A percentile compares a stretch with the other conserved stretches of the same genome.
These are phyloP conservation scores for Hydroisotoma schaefferi DNA, from an alignment of 2,888 invertebrate genomes.

Conservation along the genomic window DNA sequence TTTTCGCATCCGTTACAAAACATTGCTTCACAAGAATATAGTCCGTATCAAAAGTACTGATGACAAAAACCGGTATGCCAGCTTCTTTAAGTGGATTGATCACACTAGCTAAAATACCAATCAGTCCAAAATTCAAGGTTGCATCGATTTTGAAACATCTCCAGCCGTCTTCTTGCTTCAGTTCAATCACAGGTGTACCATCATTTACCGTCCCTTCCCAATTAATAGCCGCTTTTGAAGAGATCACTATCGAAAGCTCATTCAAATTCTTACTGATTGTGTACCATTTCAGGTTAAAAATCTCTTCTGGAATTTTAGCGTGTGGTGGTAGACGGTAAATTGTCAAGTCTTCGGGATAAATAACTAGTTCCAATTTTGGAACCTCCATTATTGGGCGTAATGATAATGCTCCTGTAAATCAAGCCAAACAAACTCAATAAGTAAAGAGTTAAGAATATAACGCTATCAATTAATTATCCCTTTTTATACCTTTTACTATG, in stretches of 20 bases:
- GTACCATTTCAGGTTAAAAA: slow-evolving; percentile 4
- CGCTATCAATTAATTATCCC: too few relatives aligned
- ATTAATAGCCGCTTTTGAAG: too few relatives aligned
- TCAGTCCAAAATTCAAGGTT: slow-evolving; percentile 36
- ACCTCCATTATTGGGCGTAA: too few relatives aligned
- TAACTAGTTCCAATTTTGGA: too few relatives aligned
- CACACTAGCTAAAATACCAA: slow-evolving; percentile 37
- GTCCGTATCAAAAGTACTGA: slow-evolving; percentile 44
- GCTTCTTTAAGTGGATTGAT: slow-evolving; percentile 33
- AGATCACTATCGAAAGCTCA: slow-evolving; percentile 10
- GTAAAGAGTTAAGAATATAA: too few relatives aligned
- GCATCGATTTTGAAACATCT: slow-evolving; percentile 38
- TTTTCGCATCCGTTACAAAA: slow-evolving; percentile 21
- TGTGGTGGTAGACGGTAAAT: not conserved
- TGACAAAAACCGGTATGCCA: slow-evolving; percentile 38
- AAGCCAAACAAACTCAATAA: too few relatives aligned
- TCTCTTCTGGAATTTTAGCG: not conserved
- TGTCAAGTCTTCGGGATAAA: slow-evolving; percentile 7
- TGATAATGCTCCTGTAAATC: too few relatives aligned
- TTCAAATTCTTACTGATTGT: slow-evolving; percentile 11
- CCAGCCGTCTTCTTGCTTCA: slow-evolving; percentile 17
- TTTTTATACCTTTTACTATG: too few relatives aligned
- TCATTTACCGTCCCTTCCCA: not conserved
- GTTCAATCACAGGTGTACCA: not conserved
- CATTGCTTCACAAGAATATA: slow-evolving; percentile 38